Conservation (phyloP, 2,797 vertebrate genomes). For the Tapirus indicus region DNA sequence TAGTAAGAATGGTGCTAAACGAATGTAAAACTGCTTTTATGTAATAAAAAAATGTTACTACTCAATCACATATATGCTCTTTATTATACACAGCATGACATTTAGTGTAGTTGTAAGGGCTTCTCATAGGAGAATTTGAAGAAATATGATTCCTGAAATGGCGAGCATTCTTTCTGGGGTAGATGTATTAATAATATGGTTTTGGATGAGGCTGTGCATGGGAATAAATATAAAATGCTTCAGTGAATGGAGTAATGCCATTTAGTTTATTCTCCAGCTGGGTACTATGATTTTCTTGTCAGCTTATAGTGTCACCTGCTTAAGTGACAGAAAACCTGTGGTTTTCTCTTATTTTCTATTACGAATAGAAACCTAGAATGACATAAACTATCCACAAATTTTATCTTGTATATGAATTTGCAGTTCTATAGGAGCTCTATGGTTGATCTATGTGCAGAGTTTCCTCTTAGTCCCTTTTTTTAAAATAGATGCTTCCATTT, state of each 20-base stretch:
- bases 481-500: conserved; percentile 57
- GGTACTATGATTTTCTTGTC: conserved; percentile 80
- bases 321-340: conserved; percentile 78
- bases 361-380: conserved; percentile 73
- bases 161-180: background rate
- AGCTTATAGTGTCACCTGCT: conserved; percentile 79
- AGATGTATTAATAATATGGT: background rate
- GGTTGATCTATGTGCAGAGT: conserved; percentile 6
- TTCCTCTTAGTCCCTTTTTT: conserved; percentile 40
- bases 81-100: background rate
- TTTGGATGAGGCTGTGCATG: background rate
- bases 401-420: conserved; percentile 66
- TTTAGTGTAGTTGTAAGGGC: background rate
- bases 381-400: conserved; percentile 61
- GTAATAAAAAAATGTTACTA: background rate
- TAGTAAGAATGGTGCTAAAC: background rate
- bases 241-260: conserved; percentile 28
- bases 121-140: background rate
- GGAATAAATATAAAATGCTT: conserved; percentile 78
- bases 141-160: background rate
- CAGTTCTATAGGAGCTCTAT: background rate
- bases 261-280: conserved; percentile 68
- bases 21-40: conserved; percentile 18
- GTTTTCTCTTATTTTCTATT: conserved; percentile 78
- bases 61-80: background rate